These are phyloP conservation scores for Hartigia nigra DNA, from an alignment of 2,888 invertebrate genomes.

Conservation along the genomic window DNA sequence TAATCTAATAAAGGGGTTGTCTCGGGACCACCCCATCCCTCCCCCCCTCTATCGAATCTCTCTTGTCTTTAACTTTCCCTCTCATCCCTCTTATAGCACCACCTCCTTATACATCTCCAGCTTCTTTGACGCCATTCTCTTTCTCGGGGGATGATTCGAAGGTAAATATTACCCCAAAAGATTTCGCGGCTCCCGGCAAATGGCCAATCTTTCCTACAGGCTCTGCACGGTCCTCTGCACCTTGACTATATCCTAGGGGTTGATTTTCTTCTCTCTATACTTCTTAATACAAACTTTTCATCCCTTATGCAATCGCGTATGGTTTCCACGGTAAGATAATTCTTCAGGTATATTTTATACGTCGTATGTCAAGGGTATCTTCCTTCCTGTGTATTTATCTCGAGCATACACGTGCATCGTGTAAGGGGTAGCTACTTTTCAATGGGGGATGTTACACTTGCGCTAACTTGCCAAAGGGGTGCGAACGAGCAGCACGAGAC, in stretches of 20 bases:
- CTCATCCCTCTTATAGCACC: conserved; percentile 14
- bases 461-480: conserved; percentile 17
- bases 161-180: conserved; percentile 56
- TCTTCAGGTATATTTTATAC: background rate
- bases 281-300: background rate
- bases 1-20: conserved; percentile 65
- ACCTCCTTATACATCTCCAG: background rate
- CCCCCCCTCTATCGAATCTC: conserved; percentile 24
- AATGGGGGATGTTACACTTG: background rate
- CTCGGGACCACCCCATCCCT: conserved; percentile 39
- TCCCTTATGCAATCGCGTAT: background rate
- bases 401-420: background rate
- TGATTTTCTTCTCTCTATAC: background rate
- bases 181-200: conserved; percentile 39
- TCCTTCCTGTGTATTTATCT: background rate
- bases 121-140: background rate
- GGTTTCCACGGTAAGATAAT: background rate
- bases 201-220: conserved; percentile 27
- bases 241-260: background rate
- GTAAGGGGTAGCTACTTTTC: background rate
- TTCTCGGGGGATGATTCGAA: conserved; percentile 38
- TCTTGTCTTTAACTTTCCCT: conserved; percentile 22
- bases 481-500: conserved; percentile 35
- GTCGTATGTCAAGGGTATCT: background rate
- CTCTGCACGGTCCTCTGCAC: background rate